A percentile compares a stretch with the other conserved stretches of the same genome.
These are phyloP conservation scores for Aphelinus certus DNA, from an alignment of 1,140 invertebrate genomes.

Conservation along the genomic window DNA sequence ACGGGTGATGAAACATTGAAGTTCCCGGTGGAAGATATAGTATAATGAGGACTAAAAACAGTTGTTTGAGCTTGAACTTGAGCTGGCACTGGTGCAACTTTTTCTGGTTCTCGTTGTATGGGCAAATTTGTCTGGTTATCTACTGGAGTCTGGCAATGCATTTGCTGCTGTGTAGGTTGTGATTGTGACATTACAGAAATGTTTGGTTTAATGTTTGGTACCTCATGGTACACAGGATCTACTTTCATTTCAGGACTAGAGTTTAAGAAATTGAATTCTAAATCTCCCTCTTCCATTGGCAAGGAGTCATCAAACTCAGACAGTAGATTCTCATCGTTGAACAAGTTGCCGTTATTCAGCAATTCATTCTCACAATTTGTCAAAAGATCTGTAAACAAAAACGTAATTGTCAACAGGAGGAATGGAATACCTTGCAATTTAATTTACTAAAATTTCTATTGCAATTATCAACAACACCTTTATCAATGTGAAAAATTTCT, in stretches of 20 bases:
- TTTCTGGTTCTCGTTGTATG: slow-evolving; percentile 30
- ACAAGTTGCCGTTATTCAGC: slow-evolving; percentile 59
- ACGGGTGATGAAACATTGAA: slow-evolving; percentile 60
- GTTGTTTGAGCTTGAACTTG: slow-evolving; percentile 43
- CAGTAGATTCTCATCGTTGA: slow-evolving; percentile 58
- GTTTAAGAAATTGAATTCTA: slow-evolving; percentile 58
- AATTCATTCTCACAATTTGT: slow-evolving; percentile 61
- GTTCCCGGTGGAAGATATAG: slow-evolving; percentile 59
- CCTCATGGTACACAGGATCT: slow-evolving; percentile 26
- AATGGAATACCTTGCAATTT: neutral
- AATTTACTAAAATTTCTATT: neutral
- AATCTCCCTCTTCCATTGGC: slow-evolving; percentile 46
- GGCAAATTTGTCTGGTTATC: slow-evolving; percentile 4
- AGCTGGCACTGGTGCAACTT: slow-evolving; percentile 31
- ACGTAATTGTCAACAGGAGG: neutral
- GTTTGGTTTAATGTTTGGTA: slow-evolving; percentile 22
- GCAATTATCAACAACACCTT: too few relatives aligned
- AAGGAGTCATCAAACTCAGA: slow-evolving; percentile 56
- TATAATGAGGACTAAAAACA: slow-evolving; percentile 57
- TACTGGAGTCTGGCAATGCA: slow-evolving; percentile 22
- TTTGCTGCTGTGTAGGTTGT: neutral
- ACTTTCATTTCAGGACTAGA: slow-evolving; percentile 17
- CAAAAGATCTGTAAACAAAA: slow-evolving; percentile 55
- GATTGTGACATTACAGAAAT: neutral
- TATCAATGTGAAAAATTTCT: too few relatives aligned